Evolutionary conservation across 53 echinoderm and acorn worm species (phyloP), one percentile per base, ranked within the genome.

Genomic region (Temnopleurus reevesii): DNA sequence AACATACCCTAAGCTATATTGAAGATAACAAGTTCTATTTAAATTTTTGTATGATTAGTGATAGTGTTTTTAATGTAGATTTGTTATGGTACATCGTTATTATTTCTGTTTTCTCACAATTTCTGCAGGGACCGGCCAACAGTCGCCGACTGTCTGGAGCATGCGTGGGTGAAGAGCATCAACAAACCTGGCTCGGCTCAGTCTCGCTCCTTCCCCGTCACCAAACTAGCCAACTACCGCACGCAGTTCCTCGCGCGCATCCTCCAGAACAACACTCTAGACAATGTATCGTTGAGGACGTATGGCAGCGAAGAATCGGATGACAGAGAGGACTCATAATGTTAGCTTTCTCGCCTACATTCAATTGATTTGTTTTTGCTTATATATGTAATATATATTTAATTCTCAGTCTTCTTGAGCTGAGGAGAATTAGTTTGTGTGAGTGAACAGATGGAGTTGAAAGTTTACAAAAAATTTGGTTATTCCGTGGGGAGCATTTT

Each of bases 51-150:
- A n/a, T n/a, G n/a, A n/a, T n/a, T n/a, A n/a, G n/a, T n/a, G n/a
- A n/a, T n/a, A n/a, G n/a, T n/a, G n/a, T n/a, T n/a, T n/a, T n/a
- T n/a, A n/a, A n/a, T n/a, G n/a, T n/a, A n/a, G n/a, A n/a, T n/a
- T n/a, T n/a, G n/a, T n/a, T n/a, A n/a, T n/a, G n/a, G n/a, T n/a
- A n/a, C n/a, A n/a, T n/a, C n/a, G n/a, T n/a, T n/a, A n/a, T n/a
- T n/a, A n/a, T n/a, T n/a, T n/a, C n/a, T n/a, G n/a, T n/a, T n/a
- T n/a, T n/a, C n/a, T n/a, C n/a, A n/a, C n/a, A n/a, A n/a, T n/a
- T 46, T n/a, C 17, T 49, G 7, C 84, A 96, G 96, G 51, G 93
- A 94, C 41, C 91, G 96, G 49, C 90, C 91, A 17, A 94, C 93
- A 27, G 96, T 94, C 7, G 84, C 93, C 0, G 93, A 93, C 51